Conservation (phyloP, 1,140 invertebrate genomes). For the Paraescarpia echinospica region DNA sequence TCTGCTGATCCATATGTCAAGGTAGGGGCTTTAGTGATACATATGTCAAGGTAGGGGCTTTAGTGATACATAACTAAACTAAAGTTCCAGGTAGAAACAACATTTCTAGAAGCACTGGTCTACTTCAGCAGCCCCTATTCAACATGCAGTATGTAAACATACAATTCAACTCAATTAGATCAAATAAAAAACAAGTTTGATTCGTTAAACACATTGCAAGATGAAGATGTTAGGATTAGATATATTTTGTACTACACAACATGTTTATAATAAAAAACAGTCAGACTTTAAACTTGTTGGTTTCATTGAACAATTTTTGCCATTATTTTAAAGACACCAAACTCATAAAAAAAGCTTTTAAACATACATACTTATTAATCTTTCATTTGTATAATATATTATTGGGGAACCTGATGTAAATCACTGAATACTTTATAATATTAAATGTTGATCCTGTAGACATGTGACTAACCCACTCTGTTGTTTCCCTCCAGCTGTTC, state of each 20-base stretch:
- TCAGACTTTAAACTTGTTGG: neutral
- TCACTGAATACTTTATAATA: too few relatives aligned
- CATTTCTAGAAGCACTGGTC: neutral
- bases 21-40: conserved; percentile 33
- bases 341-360: too few relatives aligned
- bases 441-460: too few relatives aligned
- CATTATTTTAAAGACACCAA: too few relatives aligned
- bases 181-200: too few relatives aligned
- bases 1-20: conserved; percentile 49
- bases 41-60: conserved; percentile 46
- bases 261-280: neutral
- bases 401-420: too few relatives aligned
- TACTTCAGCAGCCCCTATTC: too few relatives aligned
- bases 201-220: too few relatives aligned
- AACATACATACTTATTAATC: too few relatives aligned
- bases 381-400: too few relatives aligned
- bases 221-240: too few relatives aligned
- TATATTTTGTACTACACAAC: too few relatives aligned
- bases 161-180: neutral
- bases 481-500: conserved; percentile 3
- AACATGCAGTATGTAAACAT: neutral
- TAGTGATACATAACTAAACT: conserved; percentile 2
- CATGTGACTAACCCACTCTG: neutral
- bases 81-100: neutral
- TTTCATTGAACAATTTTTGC: neutral